Percentiles rank a stretch among this genome's conserved stretches.
phyloP scores from a whole-genome alignment of 2,797 vertebrate genomes.

The Epinephelus malabaricus region DNA sequence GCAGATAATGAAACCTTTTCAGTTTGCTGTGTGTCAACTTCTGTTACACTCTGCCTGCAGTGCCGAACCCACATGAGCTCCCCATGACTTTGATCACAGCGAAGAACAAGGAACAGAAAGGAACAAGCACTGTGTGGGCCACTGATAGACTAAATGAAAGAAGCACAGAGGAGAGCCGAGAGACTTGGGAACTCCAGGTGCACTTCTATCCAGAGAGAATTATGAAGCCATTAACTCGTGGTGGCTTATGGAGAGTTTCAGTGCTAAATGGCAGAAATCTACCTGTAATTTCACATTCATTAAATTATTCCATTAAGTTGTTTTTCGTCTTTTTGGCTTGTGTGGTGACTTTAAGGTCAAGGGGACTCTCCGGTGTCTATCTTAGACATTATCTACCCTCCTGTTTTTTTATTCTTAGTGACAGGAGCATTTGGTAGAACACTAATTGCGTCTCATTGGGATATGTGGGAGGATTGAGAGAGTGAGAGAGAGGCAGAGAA shows the following conservation, averaged over 20 bases:
- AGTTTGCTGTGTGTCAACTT: conserved; percentile 13
- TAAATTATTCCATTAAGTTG: neutral
- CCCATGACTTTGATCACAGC: conserved; percentile 61
- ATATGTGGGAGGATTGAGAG: conserved; percentile 61
- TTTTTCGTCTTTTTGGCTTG: neutral
- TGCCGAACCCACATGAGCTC: conserved; percentile 40
- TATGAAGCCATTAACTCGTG: conserved; percentile 9
- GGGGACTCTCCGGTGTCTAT: neutral
- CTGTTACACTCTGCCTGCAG: conserved; percentile 36
- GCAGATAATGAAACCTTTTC: conserved; percentile 21
- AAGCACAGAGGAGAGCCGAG: conserved; percentile 35
- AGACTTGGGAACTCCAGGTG: conserved; percentile 42
- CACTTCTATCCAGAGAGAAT: conserved; percentile 29
- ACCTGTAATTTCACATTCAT: conserved; percentile 1
- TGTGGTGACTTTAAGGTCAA: conserved; percentile 9
- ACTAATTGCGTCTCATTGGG: conserved; percentile 72
- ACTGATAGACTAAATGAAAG: conserved; percentile 47
- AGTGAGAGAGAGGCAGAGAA: neutral
- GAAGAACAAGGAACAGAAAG: conserved; percentile 46
- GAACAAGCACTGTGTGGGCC: conserved; percentile 56
- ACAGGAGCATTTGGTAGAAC: conserved; percentile 49
- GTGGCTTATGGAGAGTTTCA: neutral
- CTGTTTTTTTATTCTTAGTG: conserved; percentile 42
- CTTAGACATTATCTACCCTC: conserved; percentile 22
- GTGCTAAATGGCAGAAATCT: neutral